Evolutionary conservation across 2,797 vertebrate species (phyloP), one percentile per base, ranked within the genome.

Genomic region (Eupleurogrammus muticus): DNA sequence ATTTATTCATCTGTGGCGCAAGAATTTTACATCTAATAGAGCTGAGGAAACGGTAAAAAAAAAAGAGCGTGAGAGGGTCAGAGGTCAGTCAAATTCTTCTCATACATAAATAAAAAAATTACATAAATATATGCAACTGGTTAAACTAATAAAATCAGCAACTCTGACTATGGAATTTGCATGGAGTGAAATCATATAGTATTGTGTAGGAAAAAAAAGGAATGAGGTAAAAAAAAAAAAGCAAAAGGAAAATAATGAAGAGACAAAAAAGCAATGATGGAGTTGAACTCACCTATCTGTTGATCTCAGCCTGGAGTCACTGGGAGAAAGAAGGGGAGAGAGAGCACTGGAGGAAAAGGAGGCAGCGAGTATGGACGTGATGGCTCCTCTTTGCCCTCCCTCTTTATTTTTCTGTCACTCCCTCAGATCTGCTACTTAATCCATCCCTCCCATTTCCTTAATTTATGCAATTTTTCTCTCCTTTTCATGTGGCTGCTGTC

Each of bases 341-440:
- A 65, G 54, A 81, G 84, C 74, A 66, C 79, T 70, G 58, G 69
- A 79, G 66, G 66, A 64, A 75, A 71, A 67, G 85, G 85, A 88
- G 56, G 84, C 77, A 83, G 59, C 38, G 68, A 85, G 62, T 77
- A 80, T 85, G 78, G 67, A 85, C 60, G 82, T 87, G 77, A 79
- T 85, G 81, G 83, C 80, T 92, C 86, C 76, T 90, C 80, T 82
- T 73, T 70, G 78, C 89, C 87, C 89, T 88, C 90, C 88, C 89
- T 89, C 77, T 82, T 77, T 85, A 70, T 73, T 70, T 76, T 72
- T 89, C 82, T 85, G 86, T 87, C 87, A 91, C 90, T 84, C 87
- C 89, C 84, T 89, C 82, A 75, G 63, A 77, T 84, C 75, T 83
- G 70, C 63, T 58, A 52, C 70, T 87, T 80, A 58, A 76, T 82